phyloP scores from a whole-genome alignment of 2,797 vertebrate species.

The Microctenopoma stevenorrisi region DNA sequence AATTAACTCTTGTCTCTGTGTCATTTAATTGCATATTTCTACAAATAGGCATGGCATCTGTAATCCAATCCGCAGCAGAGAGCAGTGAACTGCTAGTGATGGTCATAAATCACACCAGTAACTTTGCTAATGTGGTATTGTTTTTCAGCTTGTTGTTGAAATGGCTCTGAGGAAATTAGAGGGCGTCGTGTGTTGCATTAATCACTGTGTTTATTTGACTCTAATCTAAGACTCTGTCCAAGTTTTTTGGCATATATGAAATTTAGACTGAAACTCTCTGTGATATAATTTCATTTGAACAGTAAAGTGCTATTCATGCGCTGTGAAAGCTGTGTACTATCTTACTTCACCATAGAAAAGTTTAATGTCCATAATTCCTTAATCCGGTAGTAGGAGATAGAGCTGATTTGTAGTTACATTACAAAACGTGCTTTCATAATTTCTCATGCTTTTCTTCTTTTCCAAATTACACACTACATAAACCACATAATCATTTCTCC shows the following conservation, averaged over 20 bases:
- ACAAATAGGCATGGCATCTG: slow-evolving; percentile 17
- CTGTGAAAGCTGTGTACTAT: background rate
- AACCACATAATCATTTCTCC: slow-evolving; percentile 16
- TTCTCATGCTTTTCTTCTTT: slow-evolving; percentile 3
- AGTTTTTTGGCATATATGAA: slow-evolving; percentile 33
- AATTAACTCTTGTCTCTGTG: slow-evolving; percentile 3
- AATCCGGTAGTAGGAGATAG: background rate
- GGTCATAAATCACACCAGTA: slow-evolving; percentile 28
- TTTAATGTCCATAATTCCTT: background rate
- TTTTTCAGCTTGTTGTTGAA: slow-evolving; percentile 35
- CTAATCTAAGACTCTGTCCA: background rate
- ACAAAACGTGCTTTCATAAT: background rate
- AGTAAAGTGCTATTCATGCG: background rate
- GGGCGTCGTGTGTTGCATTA: slow-evolving; percentile 1
- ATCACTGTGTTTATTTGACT: background rate
- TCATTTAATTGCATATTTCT: slow-evolving; percentile 23
- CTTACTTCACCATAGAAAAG: background rate
- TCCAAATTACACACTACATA: slow-evolving; percentile 8
- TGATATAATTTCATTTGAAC: slow-evolving; percentile 11
- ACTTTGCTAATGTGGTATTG: slow-evolving; percentile 29
- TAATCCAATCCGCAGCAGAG: slow-evolving; percentile 29
- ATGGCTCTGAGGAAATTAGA: slow-evolving; percentile 3
- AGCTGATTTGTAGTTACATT: slow-evolving; percentile 5
- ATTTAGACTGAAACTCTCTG: slow-evolving; percentile 31
- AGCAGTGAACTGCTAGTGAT: background rate